Evolutionary conservation across 2,888 invertebrate genomes (phyloP), one percentile per base, ranked within the genome.

Genomic region (Plagodis pulveraria): DNA sequence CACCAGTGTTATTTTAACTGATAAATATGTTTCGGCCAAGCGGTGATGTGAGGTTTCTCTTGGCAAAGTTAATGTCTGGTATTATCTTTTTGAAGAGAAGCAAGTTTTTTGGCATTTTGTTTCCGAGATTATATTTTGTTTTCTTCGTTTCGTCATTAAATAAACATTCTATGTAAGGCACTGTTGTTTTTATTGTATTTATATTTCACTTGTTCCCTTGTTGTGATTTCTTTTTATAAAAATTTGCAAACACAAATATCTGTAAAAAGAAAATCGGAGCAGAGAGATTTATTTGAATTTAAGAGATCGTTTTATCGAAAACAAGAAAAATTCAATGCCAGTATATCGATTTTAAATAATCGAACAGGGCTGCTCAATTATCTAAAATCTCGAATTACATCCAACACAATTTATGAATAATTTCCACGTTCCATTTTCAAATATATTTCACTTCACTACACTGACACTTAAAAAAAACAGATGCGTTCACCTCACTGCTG

Each of bases 41-140:
- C 52, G 88, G 88, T 64, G 87, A 86, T 53, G 89, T 92, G 63
- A 91, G 86, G 78, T 91, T 91, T 81, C 91, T 86, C 80, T 92
- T 92, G 42, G 91, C 83, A 70, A 92, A 91, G 73, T 92, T 91
- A 63, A 92, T 76, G 84, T 92, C 91, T 55, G 87, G 86, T 80
- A 92, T 91, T 83, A 91, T 75, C 81, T 91, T 92, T 86, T 91
- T 92, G 81, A 89, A 92, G 74, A 86, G 89, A 67, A 87, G 81
- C 81, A 84, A 84, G 76, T 90, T 87, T 84, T 87, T 89, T 90
- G 89, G 88, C 92, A 92, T 92, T 92, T 92, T 92, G 92, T 88
- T 81, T 89, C 91, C 87, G 90, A 90, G 77, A 62, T 83, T 81
- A 61, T 70, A 72, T 81, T 85, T 80, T 84, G 58, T 75, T 74